Conservation (phyloP, 2,888 invertebrate genomes). For the Drosophila ezoana region DNA sequence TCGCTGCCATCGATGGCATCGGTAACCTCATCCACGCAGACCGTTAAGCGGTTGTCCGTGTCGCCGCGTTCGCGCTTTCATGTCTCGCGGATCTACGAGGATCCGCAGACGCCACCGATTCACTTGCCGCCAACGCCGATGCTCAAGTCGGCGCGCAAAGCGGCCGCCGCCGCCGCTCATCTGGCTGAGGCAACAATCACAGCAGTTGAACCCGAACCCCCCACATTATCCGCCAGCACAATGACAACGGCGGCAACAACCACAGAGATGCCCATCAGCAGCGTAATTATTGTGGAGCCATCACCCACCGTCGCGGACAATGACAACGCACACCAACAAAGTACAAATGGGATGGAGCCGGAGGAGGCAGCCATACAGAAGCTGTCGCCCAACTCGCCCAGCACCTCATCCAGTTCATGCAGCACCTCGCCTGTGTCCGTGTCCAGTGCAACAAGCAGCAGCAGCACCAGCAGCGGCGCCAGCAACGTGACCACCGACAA, state of each 20-base stretch:
- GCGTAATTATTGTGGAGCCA: constrained; percentile 69
- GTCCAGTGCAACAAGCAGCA: constrained; percentile 54
- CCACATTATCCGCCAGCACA: constrained; percentile 9
- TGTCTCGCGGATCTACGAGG: constrained; percentile 83
- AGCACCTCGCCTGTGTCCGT: constrained; percentile 69
- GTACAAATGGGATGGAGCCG: constrained; percentile 37
- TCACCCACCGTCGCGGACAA: constrained; percentile 17
- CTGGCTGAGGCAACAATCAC: constrained; percentile 37
- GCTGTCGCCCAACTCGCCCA: constrained; percentile 48
- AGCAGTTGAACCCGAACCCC: constrained; percentile 1
- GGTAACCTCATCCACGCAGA: constrained; percentile 82
- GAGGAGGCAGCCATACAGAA: constrained; percentile 19
- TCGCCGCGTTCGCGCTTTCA: constrained; percentile 84
- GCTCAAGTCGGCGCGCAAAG: constrained; percentile 64
- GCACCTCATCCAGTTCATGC: constrained; percentile 58
- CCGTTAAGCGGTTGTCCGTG: constrained; percentile 81
- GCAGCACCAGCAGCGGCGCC: constrained; percentile 40
- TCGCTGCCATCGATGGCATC: constrained; percentile 82
- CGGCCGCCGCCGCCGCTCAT: constrained; percentile 40
- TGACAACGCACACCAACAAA: constrained; percentile 36
- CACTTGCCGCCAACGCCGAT: constrained; percentile 82
- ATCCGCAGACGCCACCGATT: constrained; percentile 83
- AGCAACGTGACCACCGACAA: constrained; percentile 35
- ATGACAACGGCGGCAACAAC: constrained; percentile 1
- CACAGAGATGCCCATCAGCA: constrained; percentile 52